These are phyloP conservation scores for Ptychoptera contaminata DNA, from an alignment of 2,888 invertebrate genomes.

Conservation along the genomic window DNA sequence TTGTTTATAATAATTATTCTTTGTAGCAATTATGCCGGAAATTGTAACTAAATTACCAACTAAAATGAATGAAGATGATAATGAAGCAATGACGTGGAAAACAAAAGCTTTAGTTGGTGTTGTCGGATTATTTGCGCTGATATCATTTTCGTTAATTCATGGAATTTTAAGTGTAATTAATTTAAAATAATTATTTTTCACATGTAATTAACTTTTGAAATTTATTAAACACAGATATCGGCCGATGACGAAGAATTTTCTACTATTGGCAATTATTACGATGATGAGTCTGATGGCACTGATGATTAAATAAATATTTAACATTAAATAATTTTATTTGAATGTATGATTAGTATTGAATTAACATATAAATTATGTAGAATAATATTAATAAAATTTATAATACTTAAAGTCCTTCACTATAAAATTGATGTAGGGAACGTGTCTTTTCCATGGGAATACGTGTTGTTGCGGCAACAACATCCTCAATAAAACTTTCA, in stretches of 20 bases:
- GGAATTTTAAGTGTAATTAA: constrained; percentile 45
- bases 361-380: not conserved
- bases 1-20: not conserved
- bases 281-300: constrained; percentile 5
- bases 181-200: not conserved
- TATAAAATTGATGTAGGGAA: constrained; percentile 16
- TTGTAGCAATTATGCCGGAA: constrained; percentile 22
- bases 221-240: not conserved
- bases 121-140: constrained; percentile 53
- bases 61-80: constrained; percentile 39
- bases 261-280: constrained; percentile 2
- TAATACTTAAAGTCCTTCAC: constrained; percentile 8
- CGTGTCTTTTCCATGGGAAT: constrained; percentile 47
- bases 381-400: not conserved
- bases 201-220: not conserved
- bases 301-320: not conserved
- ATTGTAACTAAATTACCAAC: constrained; percentile 31
- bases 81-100: constrained; percentile 47
- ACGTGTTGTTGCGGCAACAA: constrained; percentile 49
- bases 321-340: not conserved
- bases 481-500: constrained; percentile 60
- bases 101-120: constrained; percentile 50
- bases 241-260: not conserved
- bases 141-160: constrained; percentile 49
- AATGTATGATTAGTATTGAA: not conserved